Percentiles rank a stretch among this genome's conserved stretches.
Conservation (phyloP, 2,888 invertebrate genomes). For the Ariolimax columbianus region DNA sequence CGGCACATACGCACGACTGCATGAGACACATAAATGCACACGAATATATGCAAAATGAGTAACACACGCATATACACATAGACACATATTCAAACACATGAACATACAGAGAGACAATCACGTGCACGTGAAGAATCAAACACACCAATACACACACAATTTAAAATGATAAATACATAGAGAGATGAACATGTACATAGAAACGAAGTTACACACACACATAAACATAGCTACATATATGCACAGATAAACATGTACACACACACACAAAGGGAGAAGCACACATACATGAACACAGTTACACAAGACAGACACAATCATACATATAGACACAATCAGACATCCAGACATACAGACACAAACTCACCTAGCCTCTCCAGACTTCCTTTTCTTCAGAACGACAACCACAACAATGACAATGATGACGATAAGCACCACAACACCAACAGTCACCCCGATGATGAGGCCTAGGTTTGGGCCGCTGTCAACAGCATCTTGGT, state of each 20-base stretch:
- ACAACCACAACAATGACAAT: constrained; percentile 29
- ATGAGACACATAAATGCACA: no score
- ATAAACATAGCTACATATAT: no score
- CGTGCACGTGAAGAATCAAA: no score
- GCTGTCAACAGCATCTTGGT: background rate
- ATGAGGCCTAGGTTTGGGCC: constrained; percentile 24
- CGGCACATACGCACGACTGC: no score
- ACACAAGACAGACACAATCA: background rate
- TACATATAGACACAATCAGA: background rate
- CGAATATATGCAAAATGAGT: no score
- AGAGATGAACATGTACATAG: no score
- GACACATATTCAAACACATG: background rate
- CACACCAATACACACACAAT: no score
- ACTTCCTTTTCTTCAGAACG: constrained; percentile 16
- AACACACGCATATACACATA: background rate
- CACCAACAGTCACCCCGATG: constrained; percentile 43
- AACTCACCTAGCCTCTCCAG: background rate
- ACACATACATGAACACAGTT: no score
- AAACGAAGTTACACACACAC: constrained; percentile 3
- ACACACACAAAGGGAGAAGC: no score
- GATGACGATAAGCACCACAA: constrained; percentile 1
- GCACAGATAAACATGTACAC: no score
- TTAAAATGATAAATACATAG: no score
- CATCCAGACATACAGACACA: background rate
- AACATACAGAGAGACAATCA: no score